Evolutionary conservation across 2,888 invertebrate genomes (phyloP).

Genomic region (Epistrophe eligans): DNA sequence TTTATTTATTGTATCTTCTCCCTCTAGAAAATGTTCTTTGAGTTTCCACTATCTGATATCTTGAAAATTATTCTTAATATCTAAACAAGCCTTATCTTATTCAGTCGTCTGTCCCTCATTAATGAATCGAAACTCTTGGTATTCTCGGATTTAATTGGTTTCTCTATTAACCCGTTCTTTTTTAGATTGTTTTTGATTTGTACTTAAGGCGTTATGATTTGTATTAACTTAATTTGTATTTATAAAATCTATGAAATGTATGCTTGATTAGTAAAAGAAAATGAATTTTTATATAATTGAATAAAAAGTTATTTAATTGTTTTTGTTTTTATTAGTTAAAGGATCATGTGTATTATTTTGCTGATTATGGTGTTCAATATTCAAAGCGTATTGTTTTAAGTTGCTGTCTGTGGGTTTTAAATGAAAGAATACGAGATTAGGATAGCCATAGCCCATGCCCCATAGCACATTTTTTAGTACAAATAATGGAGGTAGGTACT

Average conservation of each 20-base stretch:
- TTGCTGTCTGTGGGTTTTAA: too few relatives aligned
- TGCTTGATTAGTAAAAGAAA: conserved; percentile 14
- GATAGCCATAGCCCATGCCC: too few relatives aligned
- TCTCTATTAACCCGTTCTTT: conserved; percentile 47
- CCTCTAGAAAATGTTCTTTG: conserved; percentile 46
- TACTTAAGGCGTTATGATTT: conserved; percentile 53
- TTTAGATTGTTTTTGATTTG: conserved; percentile 74
- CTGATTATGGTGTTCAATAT: too few relatives aligned
- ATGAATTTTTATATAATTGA: background rate
- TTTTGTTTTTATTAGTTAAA: background rate
- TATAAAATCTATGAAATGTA: conserved; percentile 7
- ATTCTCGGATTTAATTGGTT: conserved; percentile 56
- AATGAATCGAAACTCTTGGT: conserved; percentile 21
- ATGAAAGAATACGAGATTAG: too few relatives aligned
- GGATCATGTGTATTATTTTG: too few relatives aligned
- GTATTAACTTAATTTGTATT: conserved; percentile 12
- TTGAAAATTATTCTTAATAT: conserved; percentile 3
- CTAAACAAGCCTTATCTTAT: conserved; percentile 20
- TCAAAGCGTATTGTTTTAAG: too few relatives aligned
- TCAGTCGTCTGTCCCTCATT: conserved; percentile 30
- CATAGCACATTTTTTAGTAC: too few relatives aligned
- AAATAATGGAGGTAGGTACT: too few relatives aligned
- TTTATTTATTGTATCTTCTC: conserved; percentile 26
- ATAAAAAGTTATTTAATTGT: background rate
- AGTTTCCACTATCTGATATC: conserved; percentile 16